phyloP scores from a whole-genome alignment of 2,888 invertebrate genomes.

The Bombylius discolor region DNA sequence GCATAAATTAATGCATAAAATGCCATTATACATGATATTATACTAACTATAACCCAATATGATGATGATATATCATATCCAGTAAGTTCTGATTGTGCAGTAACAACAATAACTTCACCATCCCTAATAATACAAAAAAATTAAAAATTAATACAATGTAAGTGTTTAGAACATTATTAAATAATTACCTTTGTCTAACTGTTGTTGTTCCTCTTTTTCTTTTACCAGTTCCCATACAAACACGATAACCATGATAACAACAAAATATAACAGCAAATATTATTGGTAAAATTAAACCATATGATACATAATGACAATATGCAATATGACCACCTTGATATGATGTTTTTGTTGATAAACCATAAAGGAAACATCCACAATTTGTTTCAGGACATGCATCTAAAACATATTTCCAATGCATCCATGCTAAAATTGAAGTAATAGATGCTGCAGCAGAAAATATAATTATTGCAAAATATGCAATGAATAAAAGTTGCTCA shows the following conservation, averaged over 20 bases:
- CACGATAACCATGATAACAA: constrained; percentile 55
- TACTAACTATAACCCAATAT: constrained; percentile 56
- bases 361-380: constrained; percentile 57
- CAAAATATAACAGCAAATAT: constrained; percentile 50
- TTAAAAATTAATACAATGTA: background rate
- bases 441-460: constrained; percentile 30
- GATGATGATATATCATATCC: constrained; percentile 47
- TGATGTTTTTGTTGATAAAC: constrained; percentile 44
- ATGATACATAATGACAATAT: constrained; percentile 53
- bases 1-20: constrained; percentile 57
- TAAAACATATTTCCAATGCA: constrained; percentile 54
- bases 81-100: constrained; percentile 45
- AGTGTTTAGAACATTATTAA: background rate
- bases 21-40: constrained; percentile 47
- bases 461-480: constrained; percentile 29
- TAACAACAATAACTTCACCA: constrained; percentile 53
- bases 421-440: constrained; percentile 46
- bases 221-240: constrained; percentile 47
- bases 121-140: constrained; percentile 39
- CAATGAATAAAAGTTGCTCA: constrained; percentile 29
- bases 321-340: constrained; percentile 54
- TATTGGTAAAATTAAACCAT: constrained; percentile 50
- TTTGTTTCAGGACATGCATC: constrained; percentile 53
- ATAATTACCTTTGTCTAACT: constrained; percentile 30
- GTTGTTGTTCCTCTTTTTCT: constrained; percentile 30